Conservation (phyloP, 2,113 vertebrate genomes). For the Cyphomyrus discorhynchus region DNA sequence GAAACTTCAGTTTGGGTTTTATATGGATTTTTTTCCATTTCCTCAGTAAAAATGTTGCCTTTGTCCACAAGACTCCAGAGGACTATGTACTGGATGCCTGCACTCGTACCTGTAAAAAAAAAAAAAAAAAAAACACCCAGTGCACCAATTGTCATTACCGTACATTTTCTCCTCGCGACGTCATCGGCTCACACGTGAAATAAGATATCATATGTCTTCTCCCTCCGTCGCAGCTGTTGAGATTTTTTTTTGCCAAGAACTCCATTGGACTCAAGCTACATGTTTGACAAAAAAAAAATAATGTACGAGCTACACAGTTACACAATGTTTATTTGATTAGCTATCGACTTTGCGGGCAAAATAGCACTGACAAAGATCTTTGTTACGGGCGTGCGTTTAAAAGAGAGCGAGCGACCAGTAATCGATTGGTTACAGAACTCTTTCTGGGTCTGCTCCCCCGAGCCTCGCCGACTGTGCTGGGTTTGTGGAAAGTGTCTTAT, state of each 20-base stretch:
- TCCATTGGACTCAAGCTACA: neutral
- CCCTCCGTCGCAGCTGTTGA: neutral
- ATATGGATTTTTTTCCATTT: constrained; percentile 29
- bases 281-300: neutral
- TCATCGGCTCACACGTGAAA: constrained; percentile 5
- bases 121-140: neutral
- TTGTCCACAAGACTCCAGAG: neutral
- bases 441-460: neutral
- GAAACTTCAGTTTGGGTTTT: constrained; percentile 43
- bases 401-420: neutral
- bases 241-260: neutral
- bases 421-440: constrained; percentile 2
- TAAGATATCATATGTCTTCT: neutral
- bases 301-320: neutral
- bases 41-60: constrained; percentile 24
- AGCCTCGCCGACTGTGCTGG: neutral
- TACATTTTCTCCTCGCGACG: neutral
- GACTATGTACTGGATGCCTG: neutral
- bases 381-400: neutral
- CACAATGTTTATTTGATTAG: neutral
- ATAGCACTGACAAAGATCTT: neutral
- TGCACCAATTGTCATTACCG: neutral
- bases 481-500: neutral
- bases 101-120: neutral
- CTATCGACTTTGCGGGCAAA: neutral